Evolutionary conservation across 2,113 vertebrate genomes (phyloP), one percentile per base, ranked within the genome.

Genomic region (Mus pahari): DNA sequence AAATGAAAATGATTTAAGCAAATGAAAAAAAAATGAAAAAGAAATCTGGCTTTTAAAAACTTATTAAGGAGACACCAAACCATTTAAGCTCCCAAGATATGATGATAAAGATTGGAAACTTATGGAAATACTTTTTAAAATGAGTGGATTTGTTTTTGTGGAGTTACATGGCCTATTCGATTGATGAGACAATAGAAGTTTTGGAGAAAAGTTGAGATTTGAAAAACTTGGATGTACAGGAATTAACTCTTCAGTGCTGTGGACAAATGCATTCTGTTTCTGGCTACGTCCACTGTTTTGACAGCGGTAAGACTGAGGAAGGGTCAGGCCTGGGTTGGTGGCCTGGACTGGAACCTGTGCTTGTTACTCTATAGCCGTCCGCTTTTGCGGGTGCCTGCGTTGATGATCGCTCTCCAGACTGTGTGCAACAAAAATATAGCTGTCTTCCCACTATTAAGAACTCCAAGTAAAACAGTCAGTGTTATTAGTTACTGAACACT

Each of bases 21-120:
- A 95, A 91, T 96, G 36, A 92, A 94, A 93, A 84, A 92, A 94
- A 93, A 84, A 58, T 64, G 36, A 86, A 88, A 62, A 42, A 68
- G 6, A 26, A 22, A 31, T 4, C 62, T 87, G 68, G 13, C 4
- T 92, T 94, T 64, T 78, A 19, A 92, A 90, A 79, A n/a, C 17
- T 89, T 45, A 78, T 86, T 31, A 74, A 50, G 22, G n/a, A 87
- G 22, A 17, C 71, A 74, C 17, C 19, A n/a, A 90, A 92, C 68
- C 26, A 31, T 39, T 87, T 12, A 83, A 13, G 20, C 90, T 92
- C 62, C 2, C 8, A 64, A 62, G 50, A 90, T 74, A 75, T 58
- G 7, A 86, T 94, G 33, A 64, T 66, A 48, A 33, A 73, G 53
- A 71, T 31, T 71, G 64, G 55, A 31, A 83, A 86, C 22, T n/a